Base-by-base conservation (phyloP, 2,888 invertebrate genomes). In the Eurois occulta region DNA sequence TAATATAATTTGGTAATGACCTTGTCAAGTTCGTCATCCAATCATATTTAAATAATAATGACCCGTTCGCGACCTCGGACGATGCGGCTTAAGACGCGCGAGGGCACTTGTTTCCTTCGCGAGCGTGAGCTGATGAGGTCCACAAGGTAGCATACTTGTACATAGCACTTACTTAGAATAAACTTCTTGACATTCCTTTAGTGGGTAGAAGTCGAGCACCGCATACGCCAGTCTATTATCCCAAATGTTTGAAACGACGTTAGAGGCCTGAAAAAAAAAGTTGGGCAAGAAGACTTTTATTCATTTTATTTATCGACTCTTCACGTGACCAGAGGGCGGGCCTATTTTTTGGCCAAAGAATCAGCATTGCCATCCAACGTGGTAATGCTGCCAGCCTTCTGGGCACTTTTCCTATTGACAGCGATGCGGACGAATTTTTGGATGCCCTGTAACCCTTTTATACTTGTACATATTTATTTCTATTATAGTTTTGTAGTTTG, bases 111-210 rank as follows among this genome's bases (percentile, higher is more conserved):
- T 21, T 10, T 60, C 8, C 16, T 32, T 18, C 18, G 28, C 8
- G 8, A 8, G 32, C 21, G 21, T 10, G 21, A 21, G 62, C 3
- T 11, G 4, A 21, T 35, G 5, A 21, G 62, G 10, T 32, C 32
- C 60, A 21, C 32, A 62, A 21, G 21, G 21, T 35, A 32, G 21
- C 32, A 21, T 35, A 35, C 21, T 21, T 62, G 21, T 65, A 41
- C 16, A 10, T 24, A 38, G 0, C 65, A 80, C 89, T 79, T 86
- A 95, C 95, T 84, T 92, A 7, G 94, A 91, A 84, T 95, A 96
- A 8, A 94, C 84, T 1, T 94, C 93, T 81, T 90, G 91, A 58
- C 96, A 96, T 64, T 95, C 94, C 1, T 76, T 43, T 7, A 91
- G 28, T 0, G 93, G 92, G 73, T 96, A 95, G 2, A 94, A 77